Conservation (phyloP, 2,113 vertebrate species). For the Rhizomys pruinosus region DNA sequence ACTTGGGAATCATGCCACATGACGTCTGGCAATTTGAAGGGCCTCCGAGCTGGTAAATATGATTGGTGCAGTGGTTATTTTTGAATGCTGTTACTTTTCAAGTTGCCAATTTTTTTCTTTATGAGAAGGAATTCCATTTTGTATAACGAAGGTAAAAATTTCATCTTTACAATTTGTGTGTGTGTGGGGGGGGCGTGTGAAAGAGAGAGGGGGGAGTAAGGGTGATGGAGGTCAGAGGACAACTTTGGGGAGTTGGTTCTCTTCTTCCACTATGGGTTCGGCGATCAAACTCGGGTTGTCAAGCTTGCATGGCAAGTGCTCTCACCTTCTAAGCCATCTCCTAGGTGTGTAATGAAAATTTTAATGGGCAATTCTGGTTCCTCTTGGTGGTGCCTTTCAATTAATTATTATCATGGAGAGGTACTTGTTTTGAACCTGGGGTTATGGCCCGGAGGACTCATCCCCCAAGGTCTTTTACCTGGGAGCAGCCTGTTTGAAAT, state of each 20-base stretch:
- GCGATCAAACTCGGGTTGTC: neutral
- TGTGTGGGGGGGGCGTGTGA: neutral
- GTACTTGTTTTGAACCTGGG: neutral
- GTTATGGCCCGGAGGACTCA: neutral
- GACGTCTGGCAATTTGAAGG: neutral
- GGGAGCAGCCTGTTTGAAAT: neutral
- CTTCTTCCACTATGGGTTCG: neutral
- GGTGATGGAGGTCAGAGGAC: neutral
- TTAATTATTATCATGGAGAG: neutral
- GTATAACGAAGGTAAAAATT: neutral
- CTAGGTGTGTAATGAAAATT: neutral
- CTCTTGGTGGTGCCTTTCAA: neutral
- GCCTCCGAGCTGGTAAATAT: neutral
- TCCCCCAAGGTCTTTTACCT: neutral
- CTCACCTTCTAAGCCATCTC: neutral
- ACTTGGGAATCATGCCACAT: rapidly evolving
- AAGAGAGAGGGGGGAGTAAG: neutral
- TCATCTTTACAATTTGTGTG: neutral
- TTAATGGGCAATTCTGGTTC: neutral
- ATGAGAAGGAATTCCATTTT: neutral
- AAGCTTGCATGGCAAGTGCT: neutral
- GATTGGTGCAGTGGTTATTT: neutral
- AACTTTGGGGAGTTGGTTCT: neutral
- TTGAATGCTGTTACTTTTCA: neutral
- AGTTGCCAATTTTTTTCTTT: neutral